Conservation (phyloP, 2,888 invertebrate genomes). For the Mesorhabditis spiculigera region DNA sequence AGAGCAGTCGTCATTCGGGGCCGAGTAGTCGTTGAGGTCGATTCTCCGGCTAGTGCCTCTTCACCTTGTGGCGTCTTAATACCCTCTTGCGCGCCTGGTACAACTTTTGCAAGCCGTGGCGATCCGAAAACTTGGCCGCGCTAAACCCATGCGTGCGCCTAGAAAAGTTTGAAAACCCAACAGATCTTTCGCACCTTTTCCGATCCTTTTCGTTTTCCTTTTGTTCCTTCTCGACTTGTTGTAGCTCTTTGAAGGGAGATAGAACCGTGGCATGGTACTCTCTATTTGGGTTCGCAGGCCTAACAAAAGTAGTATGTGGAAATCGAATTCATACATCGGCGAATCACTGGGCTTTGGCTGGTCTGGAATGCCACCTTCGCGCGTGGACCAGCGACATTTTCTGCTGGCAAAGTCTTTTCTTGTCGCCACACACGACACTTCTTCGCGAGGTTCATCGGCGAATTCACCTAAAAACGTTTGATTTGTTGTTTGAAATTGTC, state of each 20-base stretch:
- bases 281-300: slow-evolving; percentile 6
- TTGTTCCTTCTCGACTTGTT: neutral
- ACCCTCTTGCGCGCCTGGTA: too few species aligned
- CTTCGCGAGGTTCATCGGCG: too few species aligned
- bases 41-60: too few species aligned
- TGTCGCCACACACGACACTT: too few species aligned
- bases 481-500: too few species aligned
- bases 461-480: too few species aligned
- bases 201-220: neutral
- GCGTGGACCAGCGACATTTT: slow-evolving; percentile 91
- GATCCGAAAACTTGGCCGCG: slow-evolving; percentile 20
- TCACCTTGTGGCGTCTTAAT: too few species aligned
- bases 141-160: neutral
- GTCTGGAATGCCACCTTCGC: slow-evolving; percentile 91
- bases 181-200: too few species aligned
- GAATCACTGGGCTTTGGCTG: slow-evolving; percentile 80
- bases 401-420: slow-evolving; percentile 87
- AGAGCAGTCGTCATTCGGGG: too few species aligned
- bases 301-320: slow-evolving; percentile 5
- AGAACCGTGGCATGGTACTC: neutral
- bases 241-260: neutral
- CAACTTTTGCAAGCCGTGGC: slow-evolving; percentile 56
- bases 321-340: slow-evolving; percentile 71
- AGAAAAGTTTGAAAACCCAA: neutral
- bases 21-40: too few species aligned